These are phyloP conservation scores for Forbesichthys agassizii DNA, from an alignment of 2,113 vertebrate species.

Conservation along the genomic window DNA sequence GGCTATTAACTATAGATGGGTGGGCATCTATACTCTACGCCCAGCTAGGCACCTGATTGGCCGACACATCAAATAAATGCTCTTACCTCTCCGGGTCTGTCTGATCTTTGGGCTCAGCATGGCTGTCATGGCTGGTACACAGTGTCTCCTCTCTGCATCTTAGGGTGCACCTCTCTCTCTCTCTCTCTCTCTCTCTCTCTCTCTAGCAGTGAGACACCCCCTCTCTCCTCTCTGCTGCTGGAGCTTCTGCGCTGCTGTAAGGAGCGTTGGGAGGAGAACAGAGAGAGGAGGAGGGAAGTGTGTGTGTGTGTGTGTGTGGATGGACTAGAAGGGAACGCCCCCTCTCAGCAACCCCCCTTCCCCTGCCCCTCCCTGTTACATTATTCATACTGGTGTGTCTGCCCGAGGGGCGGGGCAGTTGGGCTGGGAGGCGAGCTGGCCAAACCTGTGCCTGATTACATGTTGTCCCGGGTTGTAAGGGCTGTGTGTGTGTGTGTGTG, in stretches of 20 bases:
- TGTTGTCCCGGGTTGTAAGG: neutral
- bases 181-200: slow-evolving; percentile 14
- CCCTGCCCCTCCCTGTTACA: slow-evolving; percentile 59
- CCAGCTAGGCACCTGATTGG: neutral
- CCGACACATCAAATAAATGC: slow-evolving; percentile 7
- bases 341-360: neutral
- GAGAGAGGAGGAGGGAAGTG: slow-evolving; percentile 8
- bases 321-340: slow-evolving; percentile 23
- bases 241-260: slow-evolving; percentile 70
- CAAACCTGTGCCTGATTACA: slow-evolving; percentile 32
- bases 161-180: slow-evolving; percentile 51
- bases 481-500: slow-evolving; percentile 11
- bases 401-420: slow-evolving; percentile 25
- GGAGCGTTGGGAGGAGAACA: slow-evolving; percentile 62
- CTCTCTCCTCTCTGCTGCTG: slow-evolving; percentile 40
- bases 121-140: slow-evolving; percentile 69
- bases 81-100: slow-evolving; percentile 88
- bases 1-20: neutral
- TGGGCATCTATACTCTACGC: neutral
- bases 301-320: neutral
- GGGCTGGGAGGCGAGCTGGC: slow-evolving; percentile 19
- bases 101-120: slow-evolving; percentile 93
- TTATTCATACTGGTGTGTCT: slow-evolving; percentile 70
- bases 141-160: slow-evolving; percentile 63
- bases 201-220: neutral